Conservation (phyloP, 2,888 invertebrate species). For the Dasysyrphus albostriatus region DNA sequence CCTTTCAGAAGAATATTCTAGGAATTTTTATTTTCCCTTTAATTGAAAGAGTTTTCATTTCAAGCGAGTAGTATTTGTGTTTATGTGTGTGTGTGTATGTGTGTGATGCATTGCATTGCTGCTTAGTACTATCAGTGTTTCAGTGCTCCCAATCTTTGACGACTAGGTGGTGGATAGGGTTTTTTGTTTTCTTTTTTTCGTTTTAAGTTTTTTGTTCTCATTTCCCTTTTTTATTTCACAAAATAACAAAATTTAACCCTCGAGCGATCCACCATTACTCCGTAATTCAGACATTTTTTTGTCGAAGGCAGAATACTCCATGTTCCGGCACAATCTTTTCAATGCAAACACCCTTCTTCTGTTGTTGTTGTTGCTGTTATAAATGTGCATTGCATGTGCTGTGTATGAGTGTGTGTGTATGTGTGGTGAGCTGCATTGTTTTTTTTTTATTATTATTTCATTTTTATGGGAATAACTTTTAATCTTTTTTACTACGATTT, state of each 20-base stretch:
- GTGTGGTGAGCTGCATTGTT: conserved; percentile 34
- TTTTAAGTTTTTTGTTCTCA: conserved; percentile 11
- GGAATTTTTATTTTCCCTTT: conserved; percentile 25
- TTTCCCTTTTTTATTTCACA: conserved; percentile 30
- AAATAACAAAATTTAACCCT: conserved; percentile 38
- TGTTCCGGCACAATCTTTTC: conserved; percentile 20
- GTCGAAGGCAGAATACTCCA: conserved; percentile 28
- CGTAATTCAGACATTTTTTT: conserved; percentile 34
- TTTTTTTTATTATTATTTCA: background rate
- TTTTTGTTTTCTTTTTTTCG: conserved; percentile 19
- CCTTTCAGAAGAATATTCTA: conserved; percentile 2
- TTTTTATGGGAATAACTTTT: conserved; percentile 59
- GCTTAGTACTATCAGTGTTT: conserved; percentile 25
- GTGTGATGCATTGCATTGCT: conserved; percentile 1
- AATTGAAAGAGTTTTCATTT: conserved; percentile 30
- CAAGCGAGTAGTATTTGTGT: background rate
- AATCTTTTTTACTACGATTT: conserved; percentile 55
- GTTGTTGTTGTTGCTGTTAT: conserved; percentile 1
- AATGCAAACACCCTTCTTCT: conserved; percentile 20
- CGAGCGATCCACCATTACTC: conserved; percentile 32
- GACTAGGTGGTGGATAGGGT: conserved; percentile 1
- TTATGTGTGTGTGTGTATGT: background rate
- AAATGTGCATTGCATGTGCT: conserved; percentile 4
- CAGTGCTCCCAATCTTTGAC: conserved; percentile 32
- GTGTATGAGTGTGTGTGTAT: conserved; percentile 16